phyloP scores from a whole-genome alignment of 2,797 vertebrate genomes.

The Manis crassicaudata region DNA sequence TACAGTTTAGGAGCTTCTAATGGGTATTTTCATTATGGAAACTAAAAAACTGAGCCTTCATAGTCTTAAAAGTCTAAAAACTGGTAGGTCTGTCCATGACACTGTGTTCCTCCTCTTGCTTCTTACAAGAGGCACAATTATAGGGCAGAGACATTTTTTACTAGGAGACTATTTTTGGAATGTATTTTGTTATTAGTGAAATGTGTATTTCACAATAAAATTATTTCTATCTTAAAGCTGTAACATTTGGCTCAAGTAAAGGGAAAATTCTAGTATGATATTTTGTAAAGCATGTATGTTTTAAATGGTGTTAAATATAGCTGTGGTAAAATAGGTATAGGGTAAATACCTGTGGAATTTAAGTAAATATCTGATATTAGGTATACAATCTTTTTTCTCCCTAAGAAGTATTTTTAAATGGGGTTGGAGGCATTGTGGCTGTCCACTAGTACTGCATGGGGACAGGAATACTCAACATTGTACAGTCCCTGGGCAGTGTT shows the following conservation, averaged over 20 bases:
- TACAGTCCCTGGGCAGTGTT: neutral
- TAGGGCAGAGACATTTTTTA: neutral
- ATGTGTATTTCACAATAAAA: constrained; percentile 62
- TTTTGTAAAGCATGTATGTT: neutral
- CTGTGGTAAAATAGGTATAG: constrained; percentile 46
- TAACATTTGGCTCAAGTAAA: constrained; percentile 5
- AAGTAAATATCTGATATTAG: neutral
- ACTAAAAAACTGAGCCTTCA: neutral
- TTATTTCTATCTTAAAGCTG: constrained; percentile 42
- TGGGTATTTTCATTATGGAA: neutral
- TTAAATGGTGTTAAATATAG: constrained; percentile 18
- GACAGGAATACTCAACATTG: neutral
- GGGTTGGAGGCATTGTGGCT: neutral
- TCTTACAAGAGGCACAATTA: neutral
- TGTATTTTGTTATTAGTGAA: neutral
- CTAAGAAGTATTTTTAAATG: neutral
- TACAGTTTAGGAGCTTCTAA: neutral
- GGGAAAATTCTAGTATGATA: neutral
- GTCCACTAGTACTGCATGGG: neutral
- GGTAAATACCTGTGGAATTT: neutral
- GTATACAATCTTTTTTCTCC: neutral
- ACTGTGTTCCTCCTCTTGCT: neutral
- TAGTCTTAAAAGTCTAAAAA: neutral
- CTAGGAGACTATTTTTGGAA: neutral
- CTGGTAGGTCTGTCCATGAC: neutral